phyloP scores from a whole-genome alignment of 2,888 invertebrate genomes.

The Idaea aversata region DNA sequence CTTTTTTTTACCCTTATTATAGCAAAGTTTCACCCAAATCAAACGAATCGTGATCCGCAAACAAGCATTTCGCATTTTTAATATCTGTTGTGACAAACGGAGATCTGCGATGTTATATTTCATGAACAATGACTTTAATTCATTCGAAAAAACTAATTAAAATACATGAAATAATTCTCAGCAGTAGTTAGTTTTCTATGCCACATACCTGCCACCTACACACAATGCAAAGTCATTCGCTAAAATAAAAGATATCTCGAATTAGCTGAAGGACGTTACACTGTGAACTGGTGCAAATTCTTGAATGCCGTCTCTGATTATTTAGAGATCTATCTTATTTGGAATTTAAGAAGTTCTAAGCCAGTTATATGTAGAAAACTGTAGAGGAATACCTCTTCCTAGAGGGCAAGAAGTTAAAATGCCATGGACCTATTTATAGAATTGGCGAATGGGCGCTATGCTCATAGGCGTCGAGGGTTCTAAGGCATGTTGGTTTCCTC shows the following conservation, averaged over 20 bases:
- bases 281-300: not conserved
- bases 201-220: not conserved
- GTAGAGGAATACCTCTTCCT: too few relatives aligned
- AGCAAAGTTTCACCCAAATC: too few relatives aligned
- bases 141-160: not conserved
- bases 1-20: too few relatives aligned
- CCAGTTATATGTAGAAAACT: not conserved
- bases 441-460: too few relatives aligned
- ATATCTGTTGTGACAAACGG: not conserved
- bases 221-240: slow-evolving; percentile 3
- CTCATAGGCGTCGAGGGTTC: too few relatives aligned
- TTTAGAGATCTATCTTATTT: not conserved
- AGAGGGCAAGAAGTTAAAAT: too few relatives aligned
- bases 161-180: not conserved
- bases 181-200: not conserved
- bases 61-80: too few relatives aligned
- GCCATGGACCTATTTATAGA: too few relatives aligned
- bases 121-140: not conserved
- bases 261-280: not conserved
- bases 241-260: slow-evolving; percentile 5
- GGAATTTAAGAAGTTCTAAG: too few relatives aligned
- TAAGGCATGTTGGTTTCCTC: too few relatives aligned
- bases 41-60: too few relatives aligned
- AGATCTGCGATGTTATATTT: not conserved
- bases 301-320: not conserved